A percentile compares a stretch with the other conserved stretches of the same genome.
These are phyloP conservation scores for Masnerella sp. DNA, from an alignment of 2,888 invertebrate species.

Conservation along the genomic window DNA sequence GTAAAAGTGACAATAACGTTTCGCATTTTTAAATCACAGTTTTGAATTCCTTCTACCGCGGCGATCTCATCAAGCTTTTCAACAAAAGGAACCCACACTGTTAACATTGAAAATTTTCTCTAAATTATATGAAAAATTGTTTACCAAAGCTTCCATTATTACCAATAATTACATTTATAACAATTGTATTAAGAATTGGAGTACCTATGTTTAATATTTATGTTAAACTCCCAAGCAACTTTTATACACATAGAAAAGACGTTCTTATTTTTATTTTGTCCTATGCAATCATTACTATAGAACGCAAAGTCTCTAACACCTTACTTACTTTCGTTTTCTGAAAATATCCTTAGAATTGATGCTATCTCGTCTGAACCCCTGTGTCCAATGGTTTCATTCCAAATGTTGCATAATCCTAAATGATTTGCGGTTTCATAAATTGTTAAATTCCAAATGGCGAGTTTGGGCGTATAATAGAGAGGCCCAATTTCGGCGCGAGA, in stretches of 20 bases:
- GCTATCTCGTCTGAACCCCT: slow-evolving; percentile 9
- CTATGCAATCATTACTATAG: slow-evolving; percentile 18
- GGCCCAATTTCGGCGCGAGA: background rate
- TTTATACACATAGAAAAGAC: slow-evolving; percentile 11
- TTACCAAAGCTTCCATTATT: too few species aligned
- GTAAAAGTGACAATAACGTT: slow-evolving; percentile 12
- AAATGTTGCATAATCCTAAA: background rate
- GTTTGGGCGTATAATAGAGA: background rate
- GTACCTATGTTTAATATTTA: slow-evolving; percentile 12
- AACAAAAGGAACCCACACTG: too few species aligned
- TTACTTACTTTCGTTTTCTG: background rate
- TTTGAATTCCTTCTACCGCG: slow-evolving; percentile 20
- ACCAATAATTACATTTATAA: too few species aligned
- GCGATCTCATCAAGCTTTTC: background rate
- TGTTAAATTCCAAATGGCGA: background rate
- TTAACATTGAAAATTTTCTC: too few species aligned
- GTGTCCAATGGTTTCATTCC: slow-evolving; percentile 11
- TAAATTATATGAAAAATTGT: too few species aligned
- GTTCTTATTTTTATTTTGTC: slow-evolving; percentile 20
- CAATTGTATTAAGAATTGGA: too few species aligned
- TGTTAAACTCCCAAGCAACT: background rate
- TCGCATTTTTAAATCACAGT: slow-evolving; percentile 16
- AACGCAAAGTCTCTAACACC: background rate
- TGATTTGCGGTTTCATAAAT: background rate
- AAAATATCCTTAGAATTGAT: background rate